Percentiles rank a stretch among this genome's conserved stretches.
phyloP scores from a whole-genome alignment of 2,888 invertebrate genomes.

The Uloborus plumipes region DNA sequence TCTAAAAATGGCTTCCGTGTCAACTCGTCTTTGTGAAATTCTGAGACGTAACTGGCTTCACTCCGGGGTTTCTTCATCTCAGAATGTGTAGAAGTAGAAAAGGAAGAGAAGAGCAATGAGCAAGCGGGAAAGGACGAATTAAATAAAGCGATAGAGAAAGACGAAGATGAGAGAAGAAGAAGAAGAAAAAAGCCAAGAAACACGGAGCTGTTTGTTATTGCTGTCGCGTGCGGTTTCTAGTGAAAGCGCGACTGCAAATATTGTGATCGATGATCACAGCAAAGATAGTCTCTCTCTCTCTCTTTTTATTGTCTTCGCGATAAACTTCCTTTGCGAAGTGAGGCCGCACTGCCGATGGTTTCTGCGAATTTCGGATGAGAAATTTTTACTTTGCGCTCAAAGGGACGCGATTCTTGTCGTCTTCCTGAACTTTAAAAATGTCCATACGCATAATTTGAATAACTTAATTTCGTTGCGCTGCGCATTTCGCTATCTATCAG shows the following conservation, averaged over 20 bases:
- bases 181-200: neutral
- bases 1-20: no score
- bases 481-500: no score
- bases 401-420: no score
- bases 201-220: neutral
- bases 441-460: no score
- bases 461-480: no score
- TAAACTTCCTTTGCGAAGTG: neutral
- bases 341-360: no score
- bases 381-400: no score
- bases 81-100: neutral
- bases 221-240: neutral
- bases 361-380: no score
- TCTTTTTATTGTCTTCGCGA: neutral
- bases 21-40: no score
- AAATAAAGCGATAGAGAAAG: neutral
- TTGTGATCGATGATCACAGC: neutral
- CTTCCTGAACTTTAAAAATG: no score
- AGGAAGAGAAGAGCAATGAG: neutral
- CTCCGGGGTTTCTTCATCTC: no score
- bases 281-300: neutral
- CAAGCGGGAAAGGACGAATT: neutral
- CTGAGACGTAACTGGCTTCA: no score
- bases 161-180: neutral
- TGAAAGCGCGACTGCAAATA: slow-evolving; percentile 3